Conservation (phyloP, 2,888 invertebrate species). For the Megaustenia siamemsis region DNA sequence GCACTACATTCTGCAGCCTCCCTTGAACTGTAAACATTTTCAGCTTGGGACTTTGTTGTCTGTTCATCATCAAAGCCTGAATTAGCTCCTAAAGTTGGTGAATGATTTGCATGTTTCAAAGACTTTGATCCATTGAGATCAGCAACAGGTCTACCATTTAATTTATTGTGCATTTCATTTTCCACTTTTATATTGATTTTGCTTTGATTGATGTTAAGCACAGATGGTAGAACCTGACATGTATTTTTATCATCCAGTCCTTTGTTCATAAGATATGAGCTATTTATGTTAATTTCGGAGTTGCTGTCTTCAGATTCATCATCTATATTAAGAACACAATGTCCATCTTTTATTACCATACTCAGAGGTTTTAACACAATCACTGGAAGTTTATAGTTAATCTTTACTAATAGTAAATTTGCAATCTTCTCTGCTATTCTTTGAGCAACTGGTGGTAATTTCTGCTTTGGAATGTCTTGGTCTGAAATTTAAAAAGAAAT, state of each 20-base stretch:
- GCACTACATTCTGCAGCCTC: slow-evolving; percentile 36
- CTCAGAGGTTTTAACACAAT: slow-evolving; percentile 28
- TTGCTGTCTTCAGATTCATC: not conserved
- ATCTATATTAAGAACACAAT: not conserved
- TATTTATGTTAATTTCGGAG: not conserved
- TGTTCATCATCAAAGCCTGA: not conserved
- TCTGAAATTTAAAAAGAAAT: too few relatives aligned
- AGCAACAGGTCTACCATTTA: not conserved
- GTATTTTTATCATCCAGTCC: not conserved
- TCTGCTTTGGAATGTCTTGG: slow-evolving; percentile 29
- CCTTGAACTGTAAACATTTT: slow-evolving; percentile 13
- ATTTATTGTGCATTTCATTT: not conserved
- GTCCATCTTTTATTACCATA: not conserved
- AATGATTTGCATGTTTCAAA: not conserved
- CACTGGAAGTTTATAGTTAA: slow-evolving; percentile 45
- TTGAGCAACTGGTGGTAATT: slow-evolving; percentile 39
- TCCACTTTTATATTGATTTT: not conserved
- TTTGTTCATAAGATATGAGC: not conserved
- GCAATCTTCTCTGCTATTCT: slow-evolving; percentile 53
- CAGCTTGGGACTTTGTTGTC: not conserved
- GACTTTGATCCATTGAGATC: not conserved
- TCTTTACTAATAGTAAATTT: slow-evolving; percentile 41
- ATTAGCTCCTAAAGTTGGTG: not conserved
- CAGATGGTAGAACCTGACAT: not conserved
- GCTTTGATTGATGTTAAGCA: not conserved